Evolutionary conservation across 2,797 vertebrate species (phyloP), one percentile per base, ranked within the genome.

Genomic region (Steatocranus sp.): DNA sequence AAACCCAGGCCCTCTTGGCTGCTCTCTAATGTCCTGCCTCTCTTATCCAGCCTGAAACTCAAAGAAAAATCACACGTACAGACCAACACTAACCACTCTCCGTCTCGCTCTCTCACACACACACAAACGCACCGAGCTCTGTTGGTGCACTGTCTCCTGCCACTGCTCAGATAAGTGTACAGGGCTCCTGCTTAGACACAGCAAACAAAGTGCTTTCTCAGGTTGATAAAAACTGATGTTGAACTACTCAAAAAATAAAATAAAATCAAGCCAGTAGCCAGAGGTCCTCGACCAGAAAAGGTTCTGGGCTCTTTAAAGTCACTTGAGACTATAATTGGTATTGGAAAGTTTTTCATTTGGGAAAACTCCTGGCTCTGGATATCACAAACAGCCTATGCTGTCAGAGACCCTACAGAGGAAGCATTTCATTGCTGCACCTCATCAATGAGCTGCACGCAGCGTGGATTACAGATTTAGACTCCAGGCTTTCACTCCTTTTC

Each of bases 1-100:
- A 98, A 96, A 93, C 90, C 94, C 88, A 87, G 89, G 86, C 90
- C 70, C 90, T 89, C 80, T 89, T 32, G 84, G 93, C 93, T 86
- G 41, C 91, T 92, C 50, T 91, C 86, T 63, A 36, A 83, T 87
- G 86, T 95, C 95, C 95, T 87, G 77, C 94, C 95, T 89, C 85
- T 88, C 86, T 87, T 82, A 86, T 88, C 83, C 92, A 89, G 83
- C 58, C 85, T 75, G 17, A 82, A 89, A 89, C 84, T 78, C 90
- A 88, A 49, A 87, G 68, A 76, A 83, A 77, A 78, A 78, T 70
- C 61, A 30, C 41, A 66, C 75, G 53, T 43, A 18, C 15, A 41
- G 63, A 68, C 36, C 36, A 41, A 70, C 66, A 38, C 61, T 1
- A 66, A 66, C 61, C 11, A 15, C 34, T 66, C 34, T 66, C n/a